Percentiles rank a stretch among this genome's conserved stretches.
Conservation (phyloP, 2,797 vertebrate species). For the Austrolebias charrua region DNA sequence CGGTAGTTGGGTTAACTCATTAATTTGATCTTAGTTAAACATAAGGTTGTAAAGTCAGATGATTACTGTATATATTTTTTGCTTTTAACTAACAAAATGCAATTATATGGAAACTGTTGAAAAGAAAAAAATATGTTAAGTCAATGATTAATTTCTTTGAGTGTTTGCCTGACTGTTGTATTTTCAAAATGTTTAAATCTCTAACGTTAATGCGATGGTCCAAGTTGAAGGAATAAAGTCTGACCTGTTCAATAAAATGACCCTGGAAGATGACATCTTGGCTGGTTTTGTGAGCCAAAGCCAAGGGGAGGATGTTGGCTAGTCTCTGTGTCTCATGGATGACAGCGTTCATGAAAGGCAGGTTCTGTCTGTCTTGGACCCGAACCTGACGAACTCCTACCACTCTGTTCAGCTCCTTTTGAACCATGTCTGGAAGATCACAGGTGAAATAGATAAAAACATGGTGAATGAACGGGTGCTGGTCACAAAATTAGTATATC, state of each 20-base stretch:
- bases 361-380: constrained; percentile 54
- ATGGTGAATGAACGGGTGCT: background rate
- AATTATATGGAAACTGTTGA: too few species aligned
- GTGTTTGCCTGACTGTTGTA: too few species aligned
- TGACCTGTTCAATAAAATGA: constrained; percentile 70
- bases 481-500: too few species aligned
- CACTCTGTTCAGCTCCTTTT: constrained; percentile 51
- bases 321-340: constrained; percentile 67
- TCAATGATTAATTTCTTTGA: too few species aligned
- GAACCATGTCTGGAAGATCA: constrained; percentile 31
- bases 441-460: background rate
- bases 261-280: constrained; percentile 65
- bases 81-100: too few species aligned
- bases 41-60: too few species aligned
- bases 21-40: too few species aligned
- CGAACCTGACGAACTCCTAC: constrained; percentile 46
- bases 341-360: constrained; percentile 61
- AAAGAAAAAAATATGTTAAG: too few species aligned
- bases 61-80: too few species aligned
- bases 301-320: constrained; percentile 34
- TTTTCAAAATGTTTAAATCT: too few species aligned
- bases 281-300: constrained; percentile 38
- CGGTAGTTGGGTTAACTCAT: too few species aligned
- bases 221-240: background rate
- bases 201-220: too few species aligned